Base-by-base conservation (phyloP, 2,797 vertebrate species). In the Fistularia tabacaria region DNA sequence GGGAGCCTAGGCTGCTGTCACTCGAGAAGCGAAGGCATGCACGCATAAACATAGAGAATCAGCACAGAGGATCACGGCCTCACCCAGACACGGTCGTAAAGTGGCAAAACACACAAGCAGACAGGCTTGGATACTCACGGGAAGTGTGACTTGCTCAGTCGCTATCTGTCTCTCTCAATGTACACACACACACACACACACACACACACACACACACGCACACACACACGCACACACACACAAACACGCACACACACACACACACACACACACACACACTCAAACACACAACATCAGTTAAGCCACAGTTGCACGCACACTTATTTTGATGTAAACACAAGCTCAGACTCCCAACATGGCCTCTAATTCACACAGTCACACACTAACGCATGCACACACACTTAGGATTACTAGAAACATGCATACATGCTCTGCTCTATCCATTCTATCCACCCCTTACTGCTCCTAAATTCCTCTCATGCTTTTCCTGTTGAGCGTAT, bases 1-100 rank as follows among this genome's bases (percentile, higher is more conserved):
- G 79, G 82, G 87, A 85, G 85, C 83, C 83, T 84, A 69, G 74
- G 65, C 75, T 73, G 67, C 68, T 67, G 62, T 81, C 74, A 70
- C 57, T 81, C 14, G 13, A 60, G 66, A 64, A 67, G 72, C 77
- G 75, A 72, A 77, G 65, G 66, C 78, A 78, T 11, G 49, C 71
- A 81, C 43, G 64, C 66, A 77, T 66, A 70, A 59, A 68, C 49
- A 74, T 56, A 66, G 52, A 69, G 42, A 57, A 50, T 60, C 56
- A 39, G 65, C 55, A 75, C 50, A 53, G 64, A 49, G 47, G 47
- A 62, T 38, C 46, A 55, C 46, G 51, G 55, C 60, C 64, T 48
- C 55, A 60, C 38, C 45, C 73, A 57, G 60, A 60, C 69, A 73
- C 51, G 73, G 64, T 76, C 71, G 55, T 62, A 77, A 78, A 79